Evolutionary conservation across 2,113 vertebrate species (phyloP).

Genomic region (Myrmecophaga tridactyla): DNA sequence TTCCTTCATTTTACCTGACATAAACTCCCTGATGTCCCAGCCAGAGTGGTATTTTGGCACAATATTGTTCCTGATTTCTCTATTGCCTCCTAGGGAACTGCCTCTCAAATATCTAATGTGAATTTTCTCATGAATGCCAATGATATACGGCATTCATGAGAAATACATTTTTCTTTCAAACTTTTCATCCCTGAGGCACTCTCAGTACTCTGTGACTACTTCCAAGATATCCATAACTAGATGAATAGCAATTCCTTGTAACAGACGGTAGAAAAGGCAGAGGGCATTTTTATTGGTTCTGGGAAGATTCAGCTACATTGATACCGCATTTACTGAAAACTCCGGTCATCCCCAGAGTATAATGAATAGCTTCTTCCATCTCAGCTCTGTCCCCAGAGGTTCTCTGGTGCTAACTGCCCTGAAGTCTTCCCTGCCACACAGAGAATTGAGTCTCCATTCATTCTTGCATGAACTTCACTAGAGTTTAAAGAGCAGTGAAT

Average conservation of each 20-base stretch:
- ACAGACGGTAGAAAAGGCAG: constrained; percentile 66
- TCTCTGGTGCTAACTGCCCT: neutral
- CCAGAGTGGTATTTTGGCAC: constrained; percentile 72
- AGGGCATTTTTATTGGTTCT: constrained; percentile 64
- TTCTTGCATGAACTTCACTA: constrained; percentile 44
- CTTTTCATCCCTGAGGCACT: constrained; percentile 77
- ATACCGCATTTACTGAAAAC: constrained; percentile 70
- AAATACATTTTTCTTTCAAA: constrained; percentile 79
- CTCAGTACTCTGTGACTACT: constrained; percentile 73
- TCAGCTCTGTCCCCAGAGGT: constrained; percentile 4
- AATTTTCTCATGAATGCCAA: constrained; percentile 84
- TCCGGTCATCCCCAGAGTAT: neutral
- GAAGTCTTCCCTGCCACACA: constrained; percentile 1
- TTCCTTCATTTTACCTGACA: constrained; percentile 62
- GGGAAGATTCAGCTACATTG: constrained; percentile 67
- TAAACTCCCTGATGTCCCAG: constrained; percentile 30
- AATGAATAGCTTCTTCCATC: neutral
- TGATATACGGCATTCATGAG: constrained; percentile 76
- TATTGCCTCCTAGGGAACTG: constrained; percentile 78
- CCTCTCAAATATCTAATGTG: constrained; percentile 77
- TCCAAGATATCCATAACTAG: constrained; percentile 74
- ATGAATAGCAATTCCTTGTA: constrained; percentile 79
- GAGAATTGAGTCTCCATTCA: constrained; percentile 43
- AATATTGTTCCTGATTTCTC: constrained; percentile 77
- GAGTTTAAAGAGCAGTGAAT: constrained; percentile 55